phyloP scores from a whole-genome alignment of 2,113 vertebrate species.

The Fulmarus glacialis region DNA sequence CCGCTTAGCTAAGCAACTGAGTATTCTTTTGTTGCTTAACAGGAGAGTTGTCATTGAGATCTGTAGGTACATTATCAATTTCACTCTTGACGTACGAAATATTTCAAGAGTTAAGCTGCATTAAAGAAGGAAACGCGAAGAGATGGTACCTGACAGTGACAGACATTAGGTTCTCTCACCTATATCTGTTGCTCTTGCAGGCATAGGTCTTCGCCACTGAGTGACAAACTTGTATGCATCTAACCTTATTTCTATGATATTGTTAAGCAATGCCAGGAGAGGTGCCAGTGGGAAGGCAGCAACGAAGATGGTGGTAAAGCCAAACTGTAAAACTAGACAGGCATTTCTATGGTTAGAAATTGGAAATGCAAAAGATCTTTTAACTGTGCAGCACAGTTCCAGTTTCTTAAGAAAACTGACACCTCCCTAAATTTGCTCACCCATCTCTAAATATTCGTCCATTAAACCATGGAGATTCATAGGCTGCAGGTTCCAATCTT shows the following conservation, averaged over 20 bases:
- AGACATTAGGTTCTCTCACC: slow-evolving; percentile 74
- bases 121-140: not conserved
- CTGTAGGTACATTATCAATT: not conserved
- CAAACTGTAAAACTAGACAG: slow-evolving; percentile 93
- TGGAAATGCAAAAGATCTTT: not conserved
- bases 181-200: slow-evolving; percentile 95
- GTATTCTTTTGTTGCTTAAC: not conserved
- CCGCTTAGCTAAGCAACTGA: not conserved
- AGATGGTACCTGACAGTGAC: not conserved
- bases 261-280: slow-evolving; percentile 94
- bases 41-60: not conserved
- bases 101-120: not conserved
- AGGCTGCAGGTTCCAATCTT: slow-evolving; percentile 97
- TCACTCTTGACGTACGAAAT: not conserved
- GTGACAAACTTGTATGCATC: slow-evolving; percentile 99
- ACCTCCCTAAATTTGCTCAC: slow-evolving; percentile 71
- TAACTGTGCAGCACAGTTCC: rapidly evolving
- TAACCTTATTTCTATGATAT: slow-evolving; percentile 96
- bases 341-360: not conserved
- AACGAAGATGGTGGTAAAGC: slow-evolving; percentile 98
- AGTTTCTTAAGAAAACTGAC: not conserved
- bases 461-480: slow-evolving; percentile 97
- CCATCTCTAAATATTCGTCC: slow-evolving; percentile 98
- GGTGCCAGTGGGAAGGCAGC: slow-evolving; percentile 97
- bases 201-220: slow-evolving; percentile 96